phyloP scores from a whole-genome alignment of 2,888 invertebrate species.

The Dynastes tityus region DNA sequence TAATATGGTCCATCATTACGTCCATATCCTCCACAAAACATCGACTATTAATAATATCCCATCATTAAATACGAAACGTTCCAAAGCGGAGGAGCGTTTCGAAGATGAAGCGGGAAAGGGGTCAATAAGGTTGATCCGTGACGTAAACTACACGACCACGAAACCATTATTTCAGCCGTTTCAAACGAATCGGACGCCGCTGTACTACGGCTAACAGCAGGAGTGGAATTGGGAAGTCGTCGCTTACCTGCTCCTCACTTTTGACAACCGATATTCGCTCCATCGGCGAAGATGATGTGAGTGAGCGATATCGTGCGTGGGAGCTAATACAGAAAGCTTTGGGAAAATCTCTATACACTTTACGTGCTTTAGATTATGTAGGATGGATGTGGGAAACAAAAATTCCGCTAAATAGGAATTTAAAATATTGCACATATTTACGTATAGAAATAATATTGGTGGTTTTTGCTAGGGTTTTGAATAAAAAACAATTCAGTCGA shows the following conservation, averaged over 20 bases:
- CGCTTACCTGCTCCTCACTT: conserved; percentile 11
- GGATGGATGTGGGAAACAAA: too few relatives aligned
- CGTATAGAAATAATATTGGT: too few relatives aligned
- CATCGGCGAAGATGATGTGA: neutral
- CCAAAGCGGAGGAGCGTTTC: conserved; percentile 1
- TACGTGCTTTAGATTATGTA: too few relatives aligned
- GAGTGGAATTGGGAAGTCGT: neutral
- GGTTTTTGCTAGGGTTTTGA: too few relatives aligned
- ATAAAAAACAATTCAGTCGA: too few relatives aligned
- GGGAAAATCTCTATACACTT: too few relatives aligned
- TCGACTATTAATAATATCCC: conserved; percentile 44
- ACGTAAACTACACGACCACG: conserved; percentile 38
- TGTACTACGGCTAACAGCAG: neutral
- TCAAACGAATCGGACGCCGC: conserved; percentile 37
- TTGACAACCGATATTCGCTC: conserved; percentile 14
- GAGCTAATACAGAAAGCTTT: neutral
- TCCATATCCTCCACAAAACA: neutral
- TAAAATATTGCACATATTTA: too few relatives aligned
- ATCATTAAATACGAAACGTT: conserved; percentile 25
- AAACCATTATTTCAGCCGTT: conserved; percentile 47
- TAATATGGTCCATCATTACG: neutral
- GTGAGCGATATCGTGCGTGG: neutral
- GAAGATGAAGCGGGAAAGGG: conserved; percentile 8
- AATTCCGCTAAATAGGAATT: too few relatives aligned
- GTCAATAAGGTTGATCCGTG: conserved; percentile 51